These are phyloP conservation scores for Excalfactoria chinensis DNA, from an alignment of 2,113 vertebrate genomes.

Conservation along the genomic window DNA sequence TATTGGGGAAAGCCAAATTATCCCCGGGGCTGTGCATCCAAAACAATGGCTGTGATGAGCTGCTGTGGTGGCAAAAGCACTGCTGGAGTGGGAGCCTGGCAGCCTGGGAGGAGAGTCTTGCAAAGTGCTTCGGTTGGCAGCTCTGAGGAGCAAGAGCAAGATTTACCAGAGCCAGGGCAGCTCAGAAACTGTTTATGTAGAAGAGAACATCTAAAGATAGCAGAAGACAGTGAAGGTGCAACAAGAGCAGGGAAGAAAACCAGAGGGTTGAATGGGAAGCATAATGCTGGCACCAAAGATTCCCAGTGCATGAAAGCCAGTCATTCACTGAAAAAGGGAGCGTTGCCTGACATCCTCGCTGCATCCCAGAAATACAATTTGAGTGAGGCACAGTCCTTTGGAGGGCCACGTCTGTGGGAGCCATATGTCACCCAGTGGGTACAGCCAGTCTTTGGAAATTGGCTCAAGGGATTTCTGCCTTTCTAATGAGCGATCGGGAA, in stretches of 20 bases:
- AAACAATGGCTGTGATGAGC: neutral
- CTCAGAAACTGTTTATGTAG: neutral
- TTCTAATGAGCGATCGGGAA: neutral
- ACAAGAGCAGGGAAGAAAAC: constrained; percentile 2
- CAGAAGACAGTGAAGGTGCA: neutral
- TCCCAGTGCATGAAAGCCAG: neutral
- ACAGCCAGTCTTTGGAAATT: neutral
- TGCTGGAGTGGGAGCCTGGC: neutral
- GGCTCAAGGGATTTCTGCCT: neutral
- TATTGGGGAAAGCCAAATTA: rapidly evolving
- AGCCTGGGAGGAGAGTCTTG: neutral
- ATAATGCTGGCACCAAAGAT: neutral
- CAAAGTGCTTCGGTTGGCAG: neutral
- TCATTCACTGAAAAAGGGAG: neutral
- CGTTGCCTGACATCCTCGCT: rapidly evolving
- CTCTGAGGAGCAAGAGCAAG: neutral
- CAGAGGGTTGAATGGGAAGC: neutral
- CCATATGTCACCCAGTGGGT: neutral
- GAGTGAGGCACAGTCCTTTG: neutral
- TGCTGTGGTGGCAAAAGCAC: neutral
- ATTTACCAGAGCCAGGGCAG: neutral
- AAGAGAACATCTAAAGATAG: neutral
- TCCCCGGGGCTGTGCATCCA: neutral
- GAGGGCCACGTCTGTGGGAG: neutral
- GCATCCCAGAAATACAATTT: neutral